Percentiles rank a stretch among this genome's conserved stretches.
Evolutionary conservation across 1,140 invertebrate genomes (phyloP).

Genomic region (Drosophila tani): DNA sequence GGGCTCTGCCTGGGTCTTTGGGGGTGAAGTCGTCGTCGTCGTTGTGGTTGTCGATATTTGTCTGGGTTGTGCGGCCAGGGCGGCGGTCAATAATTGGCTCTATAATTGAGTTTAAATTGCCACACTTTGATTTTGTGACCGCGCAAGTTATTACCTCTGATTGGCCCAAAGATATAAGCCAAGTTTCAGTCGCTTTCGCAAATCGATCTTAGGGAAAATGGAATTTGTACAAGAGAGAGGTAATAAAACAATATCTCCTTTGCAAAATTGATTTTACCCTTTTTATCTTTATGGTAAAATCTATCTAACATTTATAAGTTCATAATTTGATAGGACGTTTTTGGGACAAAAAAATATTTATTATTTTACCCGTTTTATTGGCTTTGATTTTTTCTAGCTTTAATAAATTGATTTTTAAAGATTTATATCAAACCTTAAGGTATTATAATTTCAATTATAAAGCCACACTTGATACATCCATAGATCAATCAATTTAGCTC

Average conservation of each 20-base stretch:
- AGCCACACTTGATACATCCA: too few species aligned
- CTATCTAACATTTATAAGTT: neutral
- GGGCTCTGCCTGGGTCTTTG: neutral
- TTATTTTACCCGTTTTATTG: too few species aligned
- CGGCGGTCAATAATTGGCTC: slow-evolving; percentile 15
- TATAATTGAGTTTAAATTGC: slow-evolving; percentile 46
- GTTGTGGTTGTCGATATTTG: slow-evolving; percentile 4
- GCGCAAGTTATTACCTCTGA: neutral
- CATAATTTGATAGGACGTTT: neutral
- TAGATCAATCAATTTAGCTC: too few species aligned
- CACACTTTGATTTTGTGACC: slow-evolving; percentile 60
- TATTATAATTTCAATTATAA: too few species aligned
- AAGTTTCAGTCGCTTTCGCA: neutral
- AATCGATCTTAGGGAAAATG: neutral
- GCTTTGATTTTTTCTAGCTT: too few species aligned
- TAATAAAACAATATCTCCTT: too few species aligned
- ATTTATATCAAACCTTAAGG: too few species aligned
- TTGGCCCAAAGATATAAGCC: slow-evolving; percentile 5
- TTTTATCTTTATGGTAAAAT: neutral
- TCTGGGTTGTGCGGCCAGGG: neutral
- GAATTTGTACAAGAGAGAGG: neutral
- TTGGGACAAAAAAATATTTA: neutral
- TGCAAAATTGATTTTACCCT: neutral
- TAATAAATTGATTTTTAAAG: too few species aligned
- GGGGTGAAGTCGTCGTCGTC: slow-evolving; percentile 7